phyloP scores from a whole-genome alignment of 2,888 invertebrate species.

The Drosophila nigricruria region DNA sequence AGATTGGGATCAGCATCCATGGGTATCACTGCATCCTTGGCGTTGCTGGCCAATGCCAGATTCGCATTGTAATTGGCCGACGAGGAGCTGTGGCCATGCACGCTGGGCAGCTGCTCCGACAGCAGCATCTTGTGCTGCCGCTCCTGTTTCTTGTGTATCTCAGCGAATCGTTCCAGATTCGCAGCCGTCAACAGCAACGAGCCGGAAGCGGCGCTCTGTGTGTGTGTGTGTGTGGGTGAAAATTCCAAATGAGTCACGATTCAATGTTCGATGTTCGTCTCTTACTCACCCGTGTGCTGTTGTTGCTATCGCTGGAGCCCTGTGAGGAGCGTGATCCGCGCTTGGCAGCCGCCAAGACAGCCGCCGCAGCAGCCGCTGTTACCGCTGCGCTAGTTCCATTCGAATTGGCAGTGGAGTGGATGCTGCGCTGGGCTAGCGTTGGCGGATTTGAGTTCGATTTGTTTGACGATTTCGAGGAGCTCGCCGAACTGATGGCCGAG shows the following conservation, averaged over 20 bases:
- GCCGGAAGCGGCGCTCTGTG: constrained; percentile 92
- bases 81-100: constrained; percentile 52
- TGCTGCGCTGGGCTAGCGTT: constrained; percentile 66
- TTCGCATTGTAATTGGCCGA: constrained; percentile 75
- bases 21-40: constrained; percentile 78
- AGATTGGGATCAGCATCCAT: constrained; percentile 83
- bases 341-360: constrained; percentile 77
- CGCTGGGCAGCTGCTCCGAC: constrained; percentile 51
- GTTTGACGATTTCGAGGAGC: constrained; percentile 78
- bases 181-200: constrained; percentile 92
- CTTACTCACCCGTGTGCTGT: constrained; percentile 91
- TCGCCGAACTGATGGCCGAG: constrained; percentile 80
- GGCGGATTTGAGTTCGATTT: constrained; percentile 82
- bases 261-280: background rate
- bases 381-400: constrained; percentile 70
- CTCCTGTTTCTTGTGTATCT: constrained; percentile 86
- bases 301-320: constrained; percentile 90
- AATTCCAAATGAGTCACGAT: constrained; percentile 26
- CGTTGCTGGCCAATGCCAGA: constrained; percentile 64
- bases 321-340: constrained; percentile 88
- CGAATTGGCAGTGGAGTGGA: constrained; percentile 28
- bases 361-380: constrained; percentile 75
- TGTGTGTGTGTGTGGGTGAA: constrained; percentile 20
- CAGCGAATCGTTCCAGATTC: constrained; percentile 88
- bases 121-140: constrained; percentile 69